Evolutionary conservation across 2,113 vertebrate genomes (phyloP), one percentile per base, ranked within the genome.

Genomic region (Cisticola juncidis): DNA sequence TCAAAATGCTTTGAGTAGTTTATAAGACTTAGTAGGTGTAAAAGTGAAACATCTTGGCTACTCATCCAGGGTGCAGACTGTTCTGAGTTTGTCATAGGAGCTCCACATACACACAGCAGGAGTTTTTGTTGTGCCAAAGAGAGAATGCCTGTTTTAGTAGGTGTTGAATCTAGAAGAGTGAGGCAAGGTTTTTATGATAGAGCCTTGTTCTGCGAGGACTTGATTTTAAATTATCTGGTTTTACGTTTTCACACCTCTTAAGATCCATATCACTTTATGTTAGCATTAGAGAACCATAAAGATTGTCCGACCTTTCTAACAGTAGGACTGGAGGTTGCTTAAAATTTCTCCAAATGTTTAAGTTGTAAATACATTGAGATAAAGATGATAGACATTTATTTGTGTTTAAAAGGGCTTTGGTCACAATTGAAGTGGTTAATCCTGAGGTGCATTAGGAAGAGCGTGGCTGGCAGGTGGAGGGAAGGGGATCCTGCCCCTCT

Each of bases 171-270:
- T 45, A 74, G 57, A 84, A 78, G 47, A 69, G 31, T 2, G 23
- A 91, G 95, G 82, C 20, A 8, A 62, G 65, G n/a, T 36, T 97
- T 95, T 94, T 92, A 18, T 73, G 48, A 73, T 58, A 76, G n/a
- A 68, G 60, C 23, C 53, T 94, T 86, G 57, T 84, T 93, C 56
- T 69, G 28, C 62, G 74, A 86, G 78, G 81, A 74, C 77, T 92
- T 96, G 40, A 47, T 94, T 95, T 96, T 79, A 71, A 44, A 8
- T 65, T 81, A 23, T 16, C 72, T 96, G 44, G 4, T 53, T 87
- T 96, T 94, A 50, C 15, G 16, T 95, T 97, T 82, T 53, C 40
- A 33, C 66, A 60, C 15, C 21, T 87, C 74, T 93, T 93, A 92
- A 94, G 68, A 64, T 94, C 82, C 22, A 1, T 38, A 51, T 94